These are phyloP conservation scores for Augiades crinisus DNA, from an alignment of 2,888 invertebrate genomes.

Conservation along the genomic window DNA sequence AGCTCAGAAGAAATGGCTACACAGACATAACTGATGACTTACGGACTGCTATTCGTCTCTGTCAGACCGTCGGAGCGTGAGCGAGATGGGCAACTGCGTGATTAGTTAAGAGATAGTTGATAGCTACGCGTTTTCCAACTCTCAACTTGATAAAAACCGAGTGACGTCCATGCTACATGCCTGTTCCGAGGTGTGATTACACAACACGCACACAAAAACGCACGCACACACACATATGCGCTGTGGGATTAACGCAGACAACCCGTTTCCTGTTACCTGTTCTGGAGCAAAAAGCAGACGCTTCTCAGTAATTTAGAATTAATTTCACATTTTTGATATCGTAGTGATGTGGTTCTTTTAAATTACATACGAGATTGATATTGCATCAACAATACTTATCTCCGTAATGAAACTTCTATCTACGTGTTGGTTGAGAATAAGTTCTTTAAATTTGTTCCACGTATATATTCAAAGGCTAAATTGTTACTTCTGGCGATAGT, in stretches of 20 bases:
- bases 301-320: conserved; percentile 69
- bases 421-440: not conserved
- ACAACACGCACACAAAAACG: conserved; percentile 41
- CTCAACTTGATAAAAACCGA: conserved; percentile 57
- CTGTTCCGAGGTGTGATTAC: conserved; percentile 56
- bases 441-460: not conserved
- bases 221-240: conserved; percentile 49
- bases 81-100: conserved; percentile 50
- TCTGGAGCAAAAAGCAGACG: conserved; percentile 66
- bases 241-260: conserved; percentile 71
- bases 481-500: too few relatives aligned
- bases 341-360: conserved; percentile 25
- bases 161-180: conserved; percentile 55
- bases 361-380: conserved; percentile 26
- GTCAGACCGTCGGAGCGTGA: conserved; percentile 44
- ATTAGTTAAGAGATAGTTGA: conserved; percentile 58
- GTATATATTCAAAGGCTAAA: too few relatives aligned
- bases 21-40: conserved; percentile 38
- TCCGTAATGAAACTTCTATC: conserved; percentile 9
- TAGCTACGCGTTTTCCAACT: conserved; percentile 53
- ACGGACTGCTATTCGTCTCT: conserved; percentile 46
- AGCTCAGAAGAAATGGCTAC: conserved; percentile 32
- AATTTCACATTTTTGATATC: conserved; percentile 65
- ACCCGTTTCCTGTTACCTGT: conserved; percentile 80
- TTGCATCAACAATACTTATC: conserved; percentile 24